phyloP scores from a whole-genome alignment of 2,113 vertebrate genomes.

The Lucifuga dentata region DNA sequence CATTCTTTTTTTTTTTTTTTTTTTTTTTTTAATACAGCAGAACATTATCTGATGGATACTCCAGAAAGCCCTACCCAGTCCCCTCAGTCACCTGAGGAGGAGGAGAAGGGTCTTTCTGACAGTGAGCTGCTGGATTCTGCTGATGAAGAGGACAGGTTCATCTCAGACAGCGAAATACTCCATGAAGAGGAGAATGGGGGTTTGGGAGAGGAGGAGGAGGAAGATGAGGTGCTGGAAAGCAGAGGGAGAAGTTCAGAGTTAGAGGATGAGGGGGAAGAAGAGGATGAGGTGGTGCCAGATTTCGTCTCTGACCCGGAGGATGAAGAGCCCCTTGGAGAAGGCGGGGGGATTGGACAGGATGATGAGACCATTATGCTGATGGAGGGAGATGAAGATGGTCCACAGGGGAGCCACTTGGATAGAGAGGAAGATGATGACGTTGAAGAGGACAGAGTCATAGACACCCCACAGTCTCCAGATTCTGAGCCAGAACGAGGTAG shows the following conservation, averaged over 20 bases:
- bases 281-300: conserved; percentile 84
- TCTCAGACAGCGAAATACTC: conserved; percentile 82
- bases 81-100: conserved; percentile 89
- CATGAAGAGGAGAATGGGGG: conserved; percentile 68
- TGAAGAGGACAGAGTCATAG: conserved; percentile 76
- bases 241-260: conserved; percentile 56
- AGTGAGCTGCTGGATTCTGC: conserved; percentile 81
- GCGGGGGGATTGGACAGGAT: conserved; percentile 72
- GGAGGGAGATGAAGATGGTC: conserved; percentile 81
- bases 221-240: conserved; percentile 36
- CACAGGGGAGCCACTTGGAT: conserved; percentile 70
- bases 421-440: conserved; percentile 73
- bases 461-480: conserved; percentile 89
- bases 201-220: conserved; percentile 58
- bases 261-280: conserved; percentile 66
- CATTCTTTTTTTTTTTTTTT: conserved; percentile 16
- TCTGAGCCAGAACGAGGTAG: conserved; percentile 84
- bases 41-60: conserved; percentile 88
- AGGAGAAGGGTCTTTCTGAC: conserved; percentile 80
- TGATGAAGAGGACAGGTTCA: conserved; percentile 80
- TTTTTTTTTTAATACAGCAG: conserved; percentile 46
- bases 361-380: conserved; percentile 83
- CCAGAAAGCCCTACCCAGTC: conserved; percentile 92
- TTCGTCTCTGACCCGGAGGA: conserved; percentile 85
- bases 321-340: conserved; percentile 80